Evolutionary conservation across 1,140 invertebrate genomes (phyloP).

Genomic region (Bactericera cockerelli): DNA sequence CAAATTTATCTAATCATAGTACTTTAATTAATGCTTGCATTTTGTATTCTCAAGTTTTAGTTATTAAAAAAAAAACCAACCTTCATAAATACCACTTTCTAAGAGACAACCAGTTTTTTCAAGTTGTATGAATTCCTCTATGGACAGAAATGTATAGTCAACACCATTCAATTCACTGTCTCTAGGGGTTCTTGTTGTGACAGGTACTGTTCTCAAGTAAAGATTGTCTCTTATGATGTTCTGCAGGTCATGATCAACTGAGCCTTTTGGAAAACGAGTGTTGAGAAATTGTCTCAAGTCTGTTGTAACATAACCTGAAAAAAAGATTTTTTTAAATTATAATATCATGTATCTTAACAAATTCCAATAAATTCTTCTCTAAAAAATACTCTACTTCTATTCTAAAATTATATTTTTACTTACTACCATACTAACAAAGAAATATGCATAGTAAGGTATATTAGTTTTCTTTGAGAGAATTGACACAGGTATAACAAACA

Average conservation of each 20-base stretch:
- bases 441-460: too few relatives aligned
- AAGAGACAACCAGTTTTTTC: slow-evolving; percentile 43
- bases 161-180: slow-evolving; percentile 46
- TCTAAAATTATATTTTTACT: neutral
- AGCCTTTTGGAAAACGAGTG: slow-evolving; percentile 44
- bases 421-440: too few relatives aligned
- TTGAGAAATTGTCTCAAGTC: slow-evolving; percentile 45
- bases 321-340: too few relatives aligned
- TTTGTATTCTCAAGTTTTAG: too few relatives aligned
- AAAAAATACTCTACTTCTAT: neutral
- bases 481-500: too few relatives aligned
- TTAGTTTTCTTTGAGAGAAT: too few relatives aligned
- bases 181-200: slow-evolving; percentile 41
- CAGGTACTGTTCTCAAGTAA: slow-evolving; percentile 51
- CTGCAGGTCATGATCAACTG: slow-evolving; percentile 48
- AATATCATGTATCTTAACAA: neutral
- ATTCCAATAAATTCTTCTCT: neutral
- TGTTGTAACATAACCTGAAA: slow-evolving; percentile 31
- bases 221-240: slow-evolving; percentile 52
- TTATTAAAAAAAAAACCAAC: slow-evolving; percentile 30
- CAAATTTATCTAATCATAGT: too few relatives aligned
- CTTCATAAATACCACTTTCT: slow-evolving; percentile 50
- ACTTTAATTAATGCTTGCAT: too few relatives aligned
- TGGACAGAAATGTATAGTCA: slow-evolving; percentile 45
- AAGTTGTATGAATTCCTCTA: slow-evolving; percentile 42